Base-by-base conservation (phyloP, 2,113 vertebrate species). In the Peromyscus californicus region DNA sequence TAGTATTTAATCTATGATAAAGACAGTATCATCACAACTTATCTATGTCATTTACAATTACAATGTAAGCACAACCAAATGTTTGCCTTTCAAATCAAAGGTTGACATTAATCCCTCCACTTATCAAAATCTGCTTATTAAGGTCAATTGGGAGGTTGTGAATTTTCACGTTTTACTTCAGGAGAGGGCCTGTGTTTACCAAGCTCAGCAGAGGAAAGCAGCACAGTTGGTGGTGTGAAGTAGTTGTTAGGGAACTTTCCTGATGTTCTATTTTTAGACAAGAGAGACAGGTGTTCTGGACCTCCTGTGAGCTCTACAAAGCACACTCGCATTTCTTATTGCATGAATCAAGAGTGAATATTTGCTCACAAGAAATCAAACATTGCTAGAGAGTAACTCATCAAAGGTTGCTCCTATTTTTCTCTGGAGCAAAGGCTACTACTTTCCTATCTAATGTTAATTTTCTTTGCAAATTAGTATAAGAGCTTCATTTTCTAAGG, bases 41-140 rank as follows among this genome's bases (percentile, higher is more conserved):
- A 97, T 97, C 90, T 97, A 85, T 95, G 51, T 87, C 93, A 95
- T 76, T 36, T 97, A 95, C 98, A 98, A 96, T 93, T 94, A 96
- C 97, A 98, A 63, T 87, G 96, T 82, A 97, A 97, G 97, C 97
- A 87, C 89, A 96, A 95, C 95, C 88, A 89, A 31, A 97, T 96
- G 67, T 96, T 94, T 97, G 36, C 31, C 87, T 96, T 97, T 96
- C 95, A 96, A 5, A 97, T 1, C 88, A 93, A 79, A 22, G 0
- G 11, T 39, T 97, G 97, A 85, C n/a, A 86, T 89, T 96, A 97
- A 16, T 63, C 89, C 9, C 26, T 89, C 17, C 59, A 84, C 89
- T 45, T 86, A 82, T 59, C 85, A 80, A 82, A 39, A 51, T 90
- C 70, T 59, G 97, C 84, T 96, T 88, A 97, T 95, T 79, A 7